Evolutionary conservation across 1,140 invertebrate species (phyloP).

Genomic region (Zaprionus davidi): DNA sequence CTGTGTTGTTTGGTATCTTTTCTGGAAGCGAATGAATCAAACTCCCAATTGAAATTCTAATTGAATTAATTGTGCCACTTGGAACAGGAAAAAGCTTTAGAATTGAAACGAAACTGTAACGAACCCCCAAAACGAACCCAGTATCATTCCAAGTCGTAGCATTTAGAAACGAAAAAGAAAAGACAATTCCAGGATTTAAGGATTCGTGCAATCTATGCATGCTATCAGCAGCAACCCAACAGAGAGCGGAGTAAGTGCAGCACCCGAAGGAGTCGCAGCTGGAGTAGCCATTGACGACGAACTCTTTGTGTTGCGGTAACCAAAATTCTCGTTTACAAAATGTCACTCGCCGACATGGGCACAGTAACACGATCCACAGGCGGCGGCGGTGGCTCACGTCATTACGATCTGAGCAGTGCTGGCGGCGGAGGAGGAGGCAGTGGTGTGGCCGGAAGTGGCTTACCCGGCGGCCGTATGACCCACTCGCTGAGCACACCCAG

Average conservation of each 20-base stretch:
- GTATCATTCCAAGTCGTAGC: conserved; percentile 68
- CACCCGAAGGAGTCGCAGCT: conserved; percentile 6
- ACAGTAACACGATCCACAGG: conserved; percentile 66
- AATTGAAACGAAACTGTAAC: conserved; percentile 43
- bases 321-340: conserved; percentile 83
- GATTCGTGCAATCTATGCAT: conserved; percentile 54
- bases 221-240: not conserved
- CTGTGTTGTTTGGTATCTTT: conserved; percentile 24
- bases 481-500: conserved; percentile 93
- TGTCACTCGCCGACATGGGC: conserved; percentile 83
- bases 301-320: conserved; percentile 37
- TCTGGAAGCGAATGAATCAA: conserved; percentile 55
- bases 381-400: conserved; percentile 41
- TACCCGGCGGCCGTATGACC: conserved; percentile 87
- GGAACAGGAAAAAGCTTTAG: conserved; percentile 39
- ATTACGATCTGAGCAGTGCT: conserved; percentile 51
- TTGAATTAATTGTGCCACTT: conserved; percentile 47
- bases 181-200: conserved; percentile 7
- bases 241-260: conserved; percentile 34
- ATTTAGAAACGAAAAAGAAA: conserved; percentile 50
- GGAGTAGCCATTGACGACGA: not conserved
- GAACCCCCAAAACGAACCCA: conserved; percentile 48
- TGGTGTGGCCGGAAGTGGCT: conserved; percentile 39
- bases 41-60: conserved; percentile 48
- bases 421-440: conserved; percentile 17